Evolutionary conservation across 1,140 invertebrate genomes (phyloP).

Genomic region (Drosophila willistoni): DNA sequence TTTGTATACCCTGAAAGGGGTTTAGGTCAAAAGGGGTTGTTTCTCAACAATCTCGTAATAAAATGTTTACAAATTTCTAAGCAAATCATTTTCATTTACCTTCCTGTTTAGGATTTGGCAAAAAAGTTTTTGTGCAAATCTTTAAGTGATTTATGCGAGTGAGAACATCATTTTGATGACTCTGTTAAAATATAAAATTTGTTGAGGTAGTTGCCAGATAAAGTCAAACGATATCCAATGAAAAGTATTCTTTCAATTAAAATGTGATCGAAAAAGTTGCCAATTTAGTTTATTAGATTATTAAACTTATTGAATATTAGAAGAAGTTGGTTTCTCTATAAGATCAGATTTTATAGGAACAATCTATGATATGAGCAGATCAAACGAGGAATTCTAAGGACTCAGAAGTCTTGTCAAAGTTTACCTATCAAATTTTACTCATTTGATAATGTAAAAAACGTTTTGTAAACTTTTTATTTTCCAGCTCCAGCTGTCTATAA

Average conservation of each 20-base stretch:
- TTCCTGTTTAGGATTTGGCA: conserved; percentile 32
- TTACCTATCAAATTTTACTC: no score
- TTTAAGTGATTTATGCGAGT: conserved; percentile 58
- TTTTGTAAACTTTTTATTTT: no score
- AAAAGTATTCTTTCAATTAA: background rate
- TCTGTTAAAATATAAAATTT: conserved; percentile 4
- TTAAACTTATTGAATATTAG: no score
- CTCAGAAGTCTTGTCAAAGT: no score
- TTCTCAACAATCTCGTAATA: conserved; percentile 32
- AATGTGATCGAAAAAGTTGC: no score
- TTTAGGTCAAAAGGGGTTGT: conserved; percentile 26
- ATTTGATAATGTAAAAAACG: no score
- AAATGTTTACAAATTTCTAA: conserved; percentile 77
- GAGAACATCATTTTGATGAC: conserved; percentile 9
- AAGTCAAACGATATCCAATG: background rate
- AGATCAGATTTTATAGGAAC: no score
- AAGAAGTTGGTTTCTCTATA: no score
- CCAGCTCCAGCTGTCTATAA: no score
- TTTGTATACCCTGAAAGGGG: conserved; percentile 35
- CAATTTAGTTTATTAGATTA: no score
- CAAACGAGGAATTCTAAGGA: no score
- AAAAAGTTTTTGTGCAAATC: conserved; percentile 35
- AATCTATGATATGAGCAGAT: no score
- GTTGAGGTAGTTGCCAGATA: background rate
- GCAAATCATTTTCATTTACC: conserved; percentile 63